Percentiles rank a stretch among this genome's conserved stretches.
Evolutionary conservation across 2,797 vertebrate genomes (phyloP).

Genomic region (Xiphophorus birchmanni): DNA sequence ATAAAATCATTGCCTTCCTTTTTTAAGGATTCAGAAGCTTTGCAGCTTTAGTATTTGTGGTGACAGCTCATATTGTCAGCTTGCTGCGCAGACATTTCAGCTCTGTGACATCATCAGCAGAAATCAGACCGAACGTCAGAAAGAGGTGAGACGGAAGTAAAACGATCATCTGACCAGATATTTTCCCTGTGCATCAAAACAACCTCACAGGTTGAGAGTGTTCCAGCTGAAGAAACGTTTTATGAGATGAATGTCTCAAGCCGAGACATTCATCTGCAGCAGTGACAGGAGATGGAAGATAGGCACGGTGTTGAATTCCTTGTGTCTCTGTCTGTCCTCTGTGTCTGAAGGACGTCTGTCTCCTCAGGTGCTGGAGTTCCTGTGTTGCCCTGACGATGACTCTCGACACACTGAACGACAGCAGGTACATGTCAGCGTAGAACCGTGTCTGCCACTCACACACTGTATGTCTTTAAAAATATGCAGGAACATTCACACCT

Average conservation of each 20-base stretch:
- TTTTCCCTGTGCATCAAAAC: neutral
- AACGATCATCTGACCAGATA: neutral
- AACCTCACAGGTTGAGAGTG: neutral
- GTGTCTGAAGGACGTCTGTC: neutral
- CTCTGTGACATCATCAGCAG: neutral
- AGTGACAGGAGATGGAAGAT: neutral
- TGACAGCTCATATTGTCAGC: neutral
- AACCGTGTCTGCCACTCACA: neutral
- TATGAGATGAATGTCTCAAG: neutral
- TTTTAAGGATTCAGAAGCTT: neutral
- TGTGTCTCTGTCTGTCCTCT: neutral
- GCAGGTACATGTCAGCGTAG: conserved; percentile 82
- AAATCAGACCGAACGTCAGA: neutral
- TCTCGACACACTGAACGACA: conserved; percentile 95
- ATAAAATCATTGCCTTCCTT: neutral
- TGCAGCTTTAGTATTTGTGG: neutral
- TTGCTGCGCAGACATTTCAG: neutral
- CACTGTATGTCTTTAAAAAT: neutral
- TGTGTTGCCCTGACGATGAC: conserved; percentile 94
- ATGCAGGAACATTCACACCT: neutral
- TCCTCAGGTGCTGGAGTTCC: conserved; percentile 93
- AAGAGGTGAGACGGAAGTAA: neutral
- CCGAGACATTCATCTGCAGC: neutral
- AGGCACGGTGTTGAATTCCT: neutral
- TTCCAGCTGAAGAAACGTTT: neutral